phyloP scores from a whole-genome alignment of 2,797 vertebrate species.

The Enteromius anoplus region DNA sequence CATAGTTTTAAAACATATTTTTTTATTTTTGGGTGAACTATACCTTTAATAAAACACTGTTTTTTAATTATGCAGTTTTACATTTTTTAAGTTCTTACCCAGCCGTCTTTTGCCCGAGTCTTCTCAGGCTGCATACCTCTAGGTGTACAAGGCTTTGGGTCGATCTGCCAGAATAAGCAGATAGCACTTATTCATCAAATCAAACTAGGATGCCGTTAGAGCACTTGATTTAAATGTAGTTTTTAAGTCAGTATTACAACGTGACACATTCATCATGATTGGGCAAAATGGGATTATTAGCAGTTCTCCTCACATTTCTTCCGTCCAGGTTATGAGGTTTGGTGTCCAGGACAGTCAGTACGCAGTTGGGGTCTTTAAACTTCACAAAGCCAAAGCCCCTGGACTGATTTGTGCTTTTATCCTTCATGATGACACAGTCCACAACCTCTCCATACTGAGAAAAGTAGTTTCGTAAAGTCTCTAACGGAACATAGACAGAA shows the following conservation, averaged over 20 bases:
- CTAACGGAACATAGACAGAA: slow-evolving; percentile 74
- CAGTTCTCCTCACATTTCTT: slow-evolving; percentile 90
- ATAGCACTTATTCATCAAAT: slow-evolving; percentile 1
- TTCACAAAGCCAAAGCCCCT: slow-evolving; percentile 99
- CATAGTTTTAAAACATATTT: too few species aligned
- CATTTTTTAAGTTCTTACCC: slow-evolving; percentile 82
- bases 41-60: background rate
- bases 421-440: slow-evolving; percentile 99
- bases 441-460: slow-evolving; percentile 99
- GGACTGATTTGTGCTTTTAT: slow-evolving; percentile 99
- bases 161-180: slow-evolving; percentile 83
- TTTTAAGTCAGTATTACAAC: background rate
- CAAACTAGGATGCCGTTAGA: background rate
- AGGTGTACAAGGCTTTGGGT: slow-evolving; percentile 99
- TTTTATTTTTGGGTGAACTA: background rate
- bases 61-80: background rate
- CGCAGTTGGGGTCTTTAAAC: slow-evolving; percentile 99
- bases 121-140: slow-evolving; percentile 99
- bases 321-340: slow-evolving; percentile 98
- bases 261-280: background rate
- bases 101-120: slow-evolving; percentile 94
- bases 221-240: background rate
- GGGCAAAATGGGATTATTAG: background rate
- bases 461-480: slow-evolving; percentile 98
- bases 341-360: slow-evolving; percentile 96